These are phyloP conservation scores for Callospermophilus lateralis DNA, from an alignment of 2,113 vertebrate species.

Conservation along the genomic window DNA sequence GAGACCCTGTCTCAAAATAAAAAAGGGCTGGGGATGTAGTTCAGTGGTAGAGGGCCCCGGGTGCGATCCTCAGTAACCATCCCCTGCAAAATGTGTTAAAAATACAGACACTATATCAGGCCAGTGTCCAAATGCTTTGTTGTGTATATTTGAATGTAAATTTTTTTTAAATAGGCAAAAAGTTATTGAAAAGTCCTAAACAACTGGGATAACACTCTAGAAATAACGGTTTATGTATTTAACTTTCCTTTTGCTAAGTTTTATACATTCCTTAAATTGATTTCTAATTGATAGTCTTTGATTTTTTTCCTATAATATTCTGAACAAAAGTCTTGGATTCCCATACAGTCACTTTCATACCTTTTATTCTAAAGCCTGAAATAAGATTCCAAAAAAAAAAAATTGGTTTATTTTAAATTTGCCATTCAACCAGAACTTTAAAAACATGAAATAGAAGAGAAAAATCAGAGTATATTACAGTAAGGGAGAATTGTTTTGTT, in stretches of 20 bases:
- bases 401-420: background rate
- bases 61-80: no score
- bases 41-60: no score
- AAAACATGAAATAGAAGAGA: background rate
- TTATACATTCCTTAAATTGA: background rate
- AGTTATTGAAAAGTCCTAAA: background rate
- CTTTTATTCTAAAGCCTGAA: slow-evolving; percentile 20
- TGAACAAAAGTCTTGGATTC: background rate
- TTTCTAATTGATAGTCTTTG: background rate
- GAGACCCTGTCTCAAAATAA: no score
- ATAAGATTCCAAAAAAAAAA: background rate
- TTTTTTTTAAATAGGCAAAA: background rate
- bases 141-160: background rate
- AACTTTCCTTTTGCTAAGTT: background rate
- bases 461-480: background rate
- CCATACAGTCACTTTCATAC: background rate
- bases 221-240: background rate
- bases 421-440: background rate
- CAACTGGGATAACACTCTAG: background rate
- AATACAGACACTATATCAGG: background rate
- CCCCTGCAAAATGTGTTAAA: background rate
- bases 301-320: background rate
- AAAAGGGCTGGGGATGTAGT: no score
- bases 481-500: background rate
- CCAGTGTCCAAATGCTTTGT: background rate